Percentiles rank a stretch among this genome's conserved stretches.
These are phyloP conservation scores for Thamnophis elegans DNA, from an alignment of 2,797 vertebrate species.

Conservation along the genomic window DNA sequence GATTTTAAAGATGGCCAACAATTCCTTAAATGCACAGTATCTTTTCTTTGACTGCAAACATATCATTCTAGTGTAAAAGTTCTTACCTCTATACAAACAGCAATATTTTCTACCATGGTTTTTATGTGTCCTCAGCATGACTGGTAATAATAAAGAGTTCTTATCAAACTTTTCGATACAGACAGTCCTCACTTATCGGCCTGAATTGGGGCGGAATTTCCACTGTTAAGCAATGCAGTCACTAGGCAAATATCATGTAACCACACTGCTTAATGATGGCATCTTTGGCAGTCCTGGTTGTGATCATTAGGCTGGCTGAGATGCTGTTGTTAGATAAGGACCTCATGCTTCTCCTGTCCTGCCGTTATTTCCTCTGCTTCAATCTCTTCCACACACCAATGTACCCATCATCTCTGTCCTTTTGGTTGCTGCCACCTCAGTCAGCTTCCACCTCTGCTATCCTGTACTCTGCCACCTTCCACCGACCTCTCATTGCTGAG, in stretches of 20 bases:
- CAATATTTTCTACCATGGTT: constrained; percentile 39
- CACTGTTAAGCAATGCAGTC: background rate
- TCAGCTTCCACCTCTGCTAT: background rate
- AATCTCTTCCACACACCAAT: background rate
- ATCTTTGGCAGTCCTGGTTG: background rate
- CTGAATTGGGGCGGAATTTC: background rate
- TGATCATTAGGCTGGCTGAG: background rate
- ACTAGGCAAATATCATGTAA: background rate
- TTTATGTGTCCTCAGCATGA: constrained; percentile 59
- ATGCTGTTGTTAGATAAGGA: background rate
- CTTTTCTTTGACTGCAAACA: constrained; percentile 39
- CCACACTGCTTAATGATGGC: background rate
- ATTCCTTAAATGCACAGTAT: constrained; percentile 29
- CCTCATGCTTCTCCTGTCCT: background rate
- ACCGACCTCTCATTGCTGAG: background rate
- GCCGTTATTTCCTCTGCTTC: background rate
- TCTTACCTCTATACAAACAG: constrained; percentile 3
- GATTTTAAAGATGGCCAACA: constrained; percentile 39
- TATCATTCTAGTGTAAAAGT: constrained; percentile 16
- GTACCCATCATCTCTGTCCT: background rate
- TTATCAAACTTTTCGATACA: constrained; percentile 44
- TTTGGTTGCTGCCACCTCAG: background rate
- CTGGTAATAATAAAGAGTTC: constrained; percentile 60
- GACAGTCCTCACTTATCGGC: background rate
- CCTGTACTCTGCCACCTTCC: background rate